Conservation (phyloP, 1,140 invertebrate genomes). For the Drosophila truncata region DNA sequence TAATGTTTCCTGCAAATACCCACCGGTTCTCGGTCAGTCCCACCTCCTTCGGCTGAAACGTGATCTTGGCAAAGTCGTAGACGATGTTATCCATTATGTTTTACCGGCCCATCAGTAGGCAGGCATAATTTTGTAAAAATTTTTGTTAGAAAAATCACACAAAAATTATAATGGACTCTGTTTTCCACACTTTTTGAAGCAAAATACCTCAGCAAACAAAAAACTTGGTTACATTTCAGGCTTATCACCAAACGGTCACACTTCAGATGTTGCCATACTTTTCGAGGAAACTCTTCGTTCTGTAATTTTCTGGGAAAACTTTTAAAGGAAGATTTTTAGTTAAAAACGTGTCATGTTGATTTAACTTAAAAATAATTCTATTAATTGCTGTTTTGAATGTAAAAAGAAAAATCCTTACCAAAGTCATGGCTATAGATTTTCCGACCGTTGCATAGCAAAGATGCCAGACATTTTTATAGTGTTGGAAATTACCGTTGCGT, state of each 20-base stretch:
- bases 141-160: background rate
- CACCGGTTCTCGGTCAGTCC: constrained; percentile 62
- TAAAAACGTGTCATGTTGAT: no score
- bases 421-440: background rate
- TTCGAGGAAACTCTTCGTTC: background rate
- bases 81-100: constrained; percentile 72
- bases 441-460: background rate
- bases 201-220: background rate
- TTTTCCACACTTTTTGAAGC: background rate
- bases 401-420: background rate
- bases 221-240: background rate
- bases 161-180: constrained; percentile 1
- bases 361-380: no score
- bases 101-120: constrained; percentile 17
- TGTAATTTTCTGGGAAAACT: no score
- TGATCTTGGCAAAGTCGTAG: constrained; percentile 70
- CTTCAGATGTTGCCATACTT: background rate
- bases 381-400: background rate
- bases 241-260: background rate
- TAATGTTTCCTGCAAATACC: background rate
- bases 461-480: background rate
- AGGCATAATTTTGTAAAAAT: background rate
- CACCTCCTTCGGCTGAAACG: constrained; percentile 62
- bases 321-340: no score
- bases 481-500: background rate